A percentile compares a stretch with the other conserved stretches of the same genome.
These are phyloP conservation scores for Marasmarcha lunaedactyla DNA, from an alignment of 2,888 invertebrate genomes.

Conservation along the genomic window DNA sequence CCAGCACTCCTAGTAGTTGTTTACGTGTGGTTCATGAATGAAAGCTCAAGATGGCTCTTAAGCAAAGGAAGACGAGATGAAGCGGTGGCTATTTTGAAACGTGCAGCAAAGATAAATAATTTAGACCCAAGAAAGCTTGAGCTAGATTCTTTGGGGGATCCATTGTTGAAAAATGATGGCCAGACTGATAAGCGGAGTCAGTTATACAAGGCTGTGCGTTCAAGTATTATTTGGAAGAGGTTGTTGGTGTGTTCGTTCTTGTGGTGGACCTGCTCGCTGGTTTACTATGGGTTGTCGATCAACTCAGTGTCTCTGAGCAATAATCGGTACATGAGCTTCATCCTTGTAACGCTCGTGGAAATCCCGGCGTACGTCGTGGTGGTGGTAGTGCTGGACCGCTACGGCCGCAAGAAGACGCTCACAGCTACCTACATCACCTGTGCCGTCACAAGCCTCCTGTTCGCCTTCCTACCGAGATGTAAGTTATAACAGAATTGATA, in stretches of 20 bases:
- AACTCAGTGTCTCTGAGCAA: constrained; percentile 81
- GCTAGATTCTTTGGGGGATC: constrained; percentile 51
- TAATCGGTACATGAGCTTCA: constrained; percentile 82
- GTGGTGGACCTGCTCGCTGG: constrained; percentile 83
- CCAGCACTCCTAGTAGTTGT: constrained; percentile 76
- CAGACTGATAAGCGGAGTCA: constrained; percentile 45
- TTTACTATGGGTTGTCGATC: constrained; percentile 84
- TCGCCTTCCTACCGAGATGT: constrained; percentile 73
- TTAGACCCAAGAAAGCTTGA: constrained; percentile 58
- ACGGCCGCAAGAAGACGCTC: constrained; percentile 75
- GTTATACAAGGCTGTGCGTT: constrained; percentile 62
- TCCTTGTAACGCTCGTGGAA: constrained; percentile 74
- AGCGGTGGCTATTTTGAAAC: constrained; percentile 73
- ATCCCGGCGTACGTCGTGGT: constrained; percentile 80
- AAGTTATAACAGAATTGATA: too few relatives aligned
- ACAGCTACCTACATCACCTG: constrained; percentile 73
- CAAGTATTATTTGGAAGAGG: constrained; percentile 68
- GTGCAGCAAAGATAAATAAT: constrained; percentile 75
- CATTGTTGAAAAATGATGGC: constrained; percentile 37
- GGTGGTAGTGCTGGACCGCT: constrained; percentile 73
- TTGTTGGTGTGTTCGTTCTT: constrained; percentile 77
- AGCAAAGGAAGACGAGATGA: constrained; percentile 76
- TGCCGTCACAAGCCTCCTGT: constrained; percentile 69
- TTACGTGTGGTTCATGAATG: constrained; percentile 81
- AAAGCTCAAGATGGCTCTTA: constrained; percentile 83